Percentiles rank a stretch among this genome's conserved stretches.
Conservation (phyloP, 2,113 vertebrate species). For the Phalacrocorax aristotelis region DNA sequence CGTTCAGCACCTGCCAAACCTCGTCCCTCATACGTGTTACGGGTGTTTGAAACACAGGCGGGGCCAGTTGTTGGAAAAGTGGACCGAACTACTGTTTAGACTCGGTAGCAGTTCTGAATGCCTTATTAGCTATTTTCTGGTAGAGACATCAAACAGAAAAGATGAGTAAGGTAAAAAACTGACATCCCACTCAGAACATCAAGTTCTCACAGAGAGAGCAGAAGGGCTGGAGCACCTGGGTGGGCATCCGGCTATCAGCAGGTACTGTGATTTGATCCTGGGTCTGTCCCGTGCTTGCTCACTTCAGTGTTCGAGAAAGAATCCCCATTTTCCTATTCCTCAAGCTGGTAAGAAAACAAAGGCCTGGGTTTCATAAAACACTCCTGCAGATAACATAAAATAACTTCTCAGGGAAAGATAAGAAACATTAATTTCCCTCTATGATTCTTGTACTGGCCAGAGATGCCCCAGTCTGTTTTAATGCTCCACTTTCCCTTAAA, state of each 20-base stretch:
- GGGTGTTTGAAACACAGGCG: neutral
- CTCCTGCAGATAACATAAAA: neutral
- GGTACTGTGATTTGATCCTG: neutral
- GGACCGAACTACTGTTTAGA: neutral
- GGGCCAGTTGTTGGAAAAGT: neutral
- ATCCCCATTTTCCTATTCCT: neutral
- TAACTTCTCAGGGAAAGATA: neutral
- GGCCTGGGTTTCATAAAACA: neutral
- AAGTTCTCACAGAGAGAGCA: neutral
- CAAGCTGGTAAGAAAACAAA: neutral
- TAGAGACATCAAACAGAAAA: neutral
- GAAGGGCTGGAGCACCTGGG: neutral
- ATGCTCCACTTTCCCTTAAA: neutral
- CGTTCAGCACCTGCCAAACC: neutral
- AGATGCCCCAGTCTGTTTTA: neutral
- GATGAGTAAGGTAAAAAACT: neutral
- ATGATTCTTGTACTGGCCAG: neutral
- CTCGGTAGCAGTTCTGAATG: neutral
- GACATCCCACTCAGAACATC: neutral
- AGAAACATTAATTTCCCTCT: neutral
- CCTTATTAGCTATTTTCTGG: neutral
- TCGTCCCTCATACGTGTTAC: accelerated
- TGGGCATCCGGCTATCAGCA: neutral
- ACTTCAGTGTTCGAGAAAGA: neutral
- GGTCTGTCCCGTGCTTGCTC: neutral